These are phyloP conservation scores for Gobius niger DNA, from an alignment of 2,113 vertebrate species.

Conservation along the genomic window DNA sequence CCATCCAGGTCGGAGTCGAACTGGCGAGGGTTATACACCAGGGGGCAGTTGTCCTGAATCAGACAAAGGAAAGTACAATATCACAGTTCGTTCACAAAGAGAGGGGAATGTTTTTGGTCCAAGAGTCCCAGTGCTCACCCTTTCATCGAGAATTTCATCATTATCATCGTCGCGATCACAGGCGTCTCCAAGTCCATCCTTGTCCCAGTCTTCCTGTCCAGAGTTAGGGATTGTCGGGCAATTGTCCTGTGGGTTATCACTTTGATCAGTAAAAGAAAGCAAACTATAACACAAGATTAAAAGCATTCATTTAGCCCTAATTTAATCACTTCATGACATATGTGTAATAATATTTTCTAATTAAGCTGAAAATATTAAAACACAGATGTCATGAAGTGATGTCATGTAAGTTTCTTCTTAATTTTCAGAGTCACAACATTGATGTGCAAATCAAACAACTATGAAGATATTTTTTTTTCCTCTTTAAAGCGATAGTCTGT, in stretches of 20 bases:
- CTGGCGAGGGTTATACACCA: constrained; percentile 92
- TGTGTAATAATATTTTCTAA: background rate
- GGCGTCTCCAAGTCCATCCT: constrained; percentile 88
- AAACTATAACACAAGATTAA: background rate
- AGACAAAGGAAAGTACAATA: background rate
- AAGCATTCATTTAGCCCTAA: background rate
- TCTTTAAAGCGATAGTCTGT: too few species aligned
- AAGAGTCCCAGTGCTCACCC: constrained; percentile 74
- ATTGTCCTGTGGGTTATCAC: constrained; percentile 85
- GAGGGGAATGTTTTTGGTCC: background rate
- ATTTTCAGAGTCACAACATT: too few species aligned
- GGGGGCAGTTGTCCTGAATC: constrained; percentile 91
- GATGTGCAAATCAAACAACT: too few species aligned
- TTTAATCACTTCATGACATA: too few species aligned
- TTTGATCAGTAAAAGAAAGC: background rate
- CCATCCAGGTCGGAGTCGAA: constrained; percentile 93
- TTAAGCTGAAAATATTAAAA: background rate
- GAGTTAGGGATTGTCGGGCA: constrained; percentile 93
- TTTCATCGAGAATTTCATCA: constrained; percentile 87
- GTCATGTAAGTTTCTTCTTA: too few species aligned
- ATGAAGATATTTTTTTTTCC: too few species aligned
- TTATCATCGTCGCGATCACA: constrained; percentile 96
- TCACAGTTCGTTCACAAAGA: background rate
- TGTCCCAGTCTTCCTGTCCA: constrained; percentile 95
- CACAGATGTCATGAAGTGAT: too few species aligned